Conservation (phyloP, 1,140 invertebrate genomes). For the Polyergus mexicanus region DNA sequence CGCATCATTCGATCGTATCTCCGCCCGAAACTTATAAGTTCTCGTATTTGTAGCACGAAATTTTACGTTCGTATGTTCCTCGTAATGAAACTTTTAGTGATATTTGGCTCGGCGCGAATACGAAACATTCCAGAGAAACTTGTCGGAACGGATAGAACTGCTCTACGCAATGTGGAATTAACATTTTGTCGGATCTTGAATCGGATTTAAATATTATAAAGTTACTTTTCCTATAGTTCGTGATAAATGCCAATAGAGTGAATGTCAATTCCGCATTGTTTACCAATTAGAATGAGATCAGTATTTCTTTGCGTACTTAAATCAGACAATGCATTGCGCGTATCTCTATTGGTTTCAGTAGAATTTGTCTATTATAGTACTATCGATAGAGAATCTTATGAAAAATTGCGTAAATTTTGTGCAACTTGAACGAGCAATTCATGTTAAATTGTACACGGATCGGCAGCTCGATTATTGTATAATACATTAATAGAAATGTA, state of each 20-base stretch:
- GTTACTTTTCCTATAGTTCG: slow-evolving; percentile 10
- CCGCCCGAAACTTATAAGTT: not conserved
- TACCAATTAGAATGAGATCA: slow-evolving; percentile 5
- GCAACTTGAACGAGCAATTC: slow-evolving; percentile 20
- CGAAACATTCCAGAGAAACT: slow-evolving; percentile 51
- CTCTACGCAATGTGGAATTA: slow-evolving; percentile 2
- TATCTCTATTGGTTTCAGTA: not conserved
- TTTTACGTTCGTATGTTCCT: slow-evolving; percentile 17
- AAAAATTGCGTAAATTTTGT: slow-evolving; percentile 27
- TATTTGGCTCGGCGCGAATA: slow-evolving; percentile 7
- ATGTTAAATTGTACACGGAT: slow-evolving; percentile 8
- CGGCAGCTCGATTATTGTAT: slow-evolving; percentile 32
- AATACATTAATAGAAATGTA: slow-evolving; percentile 7
- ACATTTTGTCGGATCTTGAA: slow-evolving; percentile 1
- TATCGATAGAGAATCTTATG: not conserved
- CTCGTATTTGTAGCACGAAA: slow-evolving; percentile 11
- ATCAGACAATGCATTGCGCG: not conserved
- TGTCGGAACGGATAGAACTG: not conserved
- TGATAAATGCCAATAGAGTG: not conserved
- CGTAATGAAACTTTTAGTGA: slow-evolving; percentile 31
- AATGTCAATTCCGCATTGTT: slow-evolving; percentile 9
- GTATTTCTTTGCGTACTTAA: not conserved
- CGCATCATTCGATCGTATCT: not conserved
- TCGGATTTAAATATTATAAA: not conserved
- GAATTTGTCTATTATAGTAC: slow-evolving; percentile 37